phyloP scores from a whole-genome alignment of 2,113 vertebrate species.

The Platichthys flesus region DNA sequence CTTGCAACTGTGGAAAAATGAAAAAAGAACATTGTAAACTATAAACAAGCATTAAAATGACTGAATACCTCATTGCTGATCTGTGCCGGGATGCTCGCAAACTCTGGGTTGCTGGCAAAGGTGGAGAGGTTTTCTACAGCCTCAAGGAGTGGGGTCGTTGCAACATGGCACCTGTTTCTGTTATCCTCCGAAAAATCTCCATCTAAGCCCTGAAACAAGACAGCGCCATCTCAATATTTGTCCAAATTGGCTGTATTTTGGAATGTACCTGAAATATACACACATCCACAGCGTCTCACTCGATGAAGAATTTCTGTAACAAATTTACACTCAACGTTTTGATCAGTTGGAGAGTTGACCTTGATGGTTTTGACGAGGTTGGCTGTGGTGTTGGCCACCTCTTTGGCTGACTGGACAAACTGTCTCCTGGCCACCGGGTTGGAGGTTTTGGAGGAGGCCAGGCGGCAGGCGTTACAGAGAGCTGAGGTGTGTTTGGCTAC shows the following conservation, averaged over 20 bases:
- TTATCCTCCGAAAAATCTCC: constrained; percentile 99
- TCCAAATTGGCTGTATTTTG: background rate
- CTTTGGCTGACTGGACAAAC: constrained; percentile 99
- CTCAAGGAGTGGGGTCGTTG: constrained; percentile 92
- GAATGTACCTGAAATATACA: background rate
- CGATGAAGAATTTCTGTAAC: constrained; percentile 48
- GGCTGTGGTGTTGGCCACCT: constrained; percentile 98
- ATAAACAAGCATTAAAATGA: constrained; percentile 12
- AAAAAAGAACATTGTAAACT: constrained; percentile 13
- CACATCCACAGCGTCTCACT: constrained; percentile 38
- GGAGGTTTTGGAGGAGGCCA: constrained; percentile 96
- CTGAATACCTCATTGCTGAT: constrained; percentile 92
- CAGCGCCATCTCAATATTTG: constrained; percentile 14
- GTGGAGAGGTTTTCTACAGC: constrained; percentile 97
- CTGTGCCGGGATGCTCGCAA: constrained; percentile 96
- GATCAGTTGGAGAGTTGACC: constrained; percentile 83
- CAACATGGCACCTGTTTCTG: constrained; percentile 90
- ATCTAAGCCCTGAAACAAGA: constrained; percentile 87
- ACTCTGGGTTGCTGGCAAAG: constrained; percentile 97
- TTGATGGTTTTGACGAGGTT: constrained; percentile 99
- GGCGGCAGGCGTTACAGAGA: constrained; percentile 96
- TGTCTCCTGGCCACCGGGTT: constrained; percentile 98
- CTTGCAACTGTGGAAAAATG: background rate
- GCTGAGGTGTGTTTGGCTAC: constrained; percentile 98
- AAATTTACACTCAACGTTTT: constrained; percentile 80